Conservation (phyloP, 2,113 vertebrate species). For the Aptenodytes patagonicus region DNA sequence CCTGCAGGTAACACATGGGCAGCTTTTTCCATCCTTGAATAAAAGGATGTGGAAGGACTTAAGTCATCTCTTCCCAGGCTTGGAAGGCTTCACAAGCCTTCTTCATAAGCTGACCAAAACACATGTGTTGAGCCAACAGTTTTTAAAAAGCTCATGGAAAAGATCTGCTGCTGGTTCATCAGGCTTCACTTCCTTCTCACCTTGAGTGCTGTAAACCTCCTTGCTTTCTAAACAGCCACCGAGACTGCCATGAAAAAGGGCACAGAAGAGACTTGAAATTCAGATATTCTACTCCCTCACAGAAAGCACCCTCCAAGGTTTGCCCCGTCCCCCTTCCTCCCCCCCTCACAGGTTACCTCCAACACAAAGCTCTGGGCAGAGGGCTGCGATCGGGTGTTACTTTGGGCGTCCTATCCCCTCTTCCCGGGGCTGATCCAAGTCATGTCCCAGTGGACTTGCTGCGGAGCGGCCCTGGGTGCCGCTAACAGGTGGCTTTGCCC, state of each 20-base stretch:
- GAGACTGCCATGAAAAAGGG: not conserved
- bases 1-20: not conserved
- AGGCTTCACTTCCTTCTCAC: not conserved
- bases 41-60: not conserved
- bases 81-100: not conserved
- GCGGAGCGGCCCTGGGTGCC: not conserved
- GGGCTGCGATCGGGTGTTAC: not conserved
- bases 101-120: not conserved
- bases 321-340: not conserved
- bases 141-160: not conserved
- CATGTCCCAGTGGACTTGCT: not conserved
- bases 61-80: not conserved
- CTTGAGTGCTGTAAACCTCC: not conserved
- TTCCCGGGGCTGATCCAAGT: not conserved
- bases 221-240: not conserved
- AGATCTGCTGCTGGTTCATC: not conserved
- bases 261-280: not conserved
- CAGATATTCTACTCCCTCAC: not conserved
- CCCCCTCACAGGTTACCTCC: not conserved
- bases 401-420: not conserved
- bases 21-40: not conserved
- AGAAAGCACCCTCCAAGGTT: not conserved
- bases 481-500: slow-evolving; percentile 68
- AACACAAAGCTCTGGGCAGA: not conserved
- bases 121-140: not conserved